phyloP scores from a whole-genome alignment of 1,140 invertebrate genomes.

The Bombus sibiricus region DNA sequence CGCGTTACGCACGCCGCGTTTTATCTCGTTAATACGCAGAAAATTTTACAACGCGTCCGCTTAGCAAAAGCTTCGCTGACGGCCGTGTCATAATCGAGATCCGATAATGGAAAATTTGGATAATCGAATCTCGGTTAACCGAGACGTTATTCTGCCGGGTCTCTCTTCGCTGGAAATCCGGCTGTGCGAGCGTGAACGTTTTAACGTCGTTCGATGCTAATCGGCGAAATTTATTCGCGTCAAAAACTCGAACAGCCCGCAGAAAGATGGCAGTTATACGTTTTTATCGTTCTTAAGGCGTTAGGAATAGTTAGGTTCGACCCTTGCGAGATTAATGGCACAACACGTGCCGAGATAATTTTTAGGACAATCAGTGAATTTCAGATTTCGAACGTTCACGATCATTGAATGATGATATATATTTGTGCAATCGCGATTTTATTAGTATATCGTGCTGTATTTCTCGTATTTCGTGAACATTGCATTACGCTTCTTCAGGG shows the following conservation, averaged over 20 bases:
- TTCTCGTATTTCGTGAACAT: no score
- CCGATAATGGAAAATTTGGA: slow-evolving; percentile 29
- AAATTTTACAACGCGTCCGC: slow-evolving; percentile 10
- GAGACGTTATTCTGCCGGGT: not conserved
- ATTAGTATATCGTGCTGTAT: no score
- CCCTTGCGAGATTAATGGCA: no score
- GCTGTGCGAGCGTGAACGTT: not conserved
- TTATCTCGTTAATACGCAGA: not conserved
- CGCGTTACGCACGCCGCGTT: not conserved
- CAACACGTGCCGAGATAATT: no score
- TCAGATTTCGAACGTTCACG: not conserved
- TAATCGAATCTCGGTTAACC: slow-evolving; percentile 24
- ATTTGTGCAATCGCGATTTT: no score
- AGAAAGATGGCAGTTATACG: not conserved
- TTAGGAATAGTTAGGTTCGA: no score
- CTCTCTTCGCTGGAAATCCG: not conserved
- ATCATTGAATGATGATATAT: no score
- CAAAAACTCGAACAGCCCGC: not conserved
- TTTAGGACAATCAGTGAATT: not conserved
- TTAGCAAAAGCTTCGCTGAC: not conserved
- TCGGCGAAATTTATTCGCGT: slow-evolving; percentile 13
- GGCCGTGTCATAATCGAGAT: slow-evolving; percentile 21
- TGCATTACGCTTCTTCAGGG: no score
- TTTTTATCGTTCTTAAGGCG: not conserved
- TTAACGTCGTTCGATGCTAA: not conserved